Conservation (phyloP, 23 tunicate species). For the Ascidia mentula region DNA sequence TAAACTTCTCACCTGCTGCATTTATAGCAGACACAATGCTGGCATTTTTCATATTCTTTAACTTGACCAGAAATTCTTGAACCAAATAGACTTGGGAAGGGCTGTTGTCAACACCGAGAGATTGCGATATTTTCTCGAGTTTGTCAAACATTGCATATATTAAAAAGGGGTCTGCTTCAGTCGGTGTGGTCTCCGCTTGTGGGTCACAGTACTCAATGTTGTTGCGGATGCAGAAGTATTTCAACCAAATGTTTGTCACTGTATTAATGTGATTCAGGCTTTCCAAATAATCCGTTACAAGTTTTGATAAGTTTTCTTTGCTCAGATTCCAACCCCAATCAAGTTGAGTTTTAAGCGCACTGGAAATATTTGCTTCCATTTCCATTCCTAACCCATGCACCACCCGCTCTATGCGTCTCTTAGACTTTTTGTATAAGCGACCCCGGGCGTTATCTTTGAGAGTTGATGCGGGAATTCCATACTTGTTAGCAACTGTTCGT, state of each 20-base stretch:
- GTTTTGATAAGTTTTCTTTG: background rate
- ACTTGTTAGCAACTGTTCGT: background rate
- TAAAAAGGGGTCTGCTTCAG: slow-evolving; percentile 23
- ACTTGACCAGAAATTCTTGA: slow-evolving; percentile 12
- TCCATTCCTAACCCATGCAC: background rate
- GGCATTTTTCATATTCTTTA: background rate
- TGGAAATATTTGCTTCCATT: background rate
- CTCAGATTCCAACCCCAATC: slow-evolving; percentile 17
- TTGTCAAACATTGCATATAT: slow-evolving; percentile 21
- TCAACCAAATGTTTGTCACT: slow-evolving; percentile 22
- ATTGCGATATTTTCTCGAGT: slow-evolving; percentile 7
- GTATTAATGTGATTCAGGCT: background rate
- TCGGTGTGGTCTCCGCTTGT: background rate
- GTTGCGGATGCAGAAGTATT: slow-evolving; percentile 22
- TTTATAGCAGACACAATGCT: slow-evolving; percentile 32
- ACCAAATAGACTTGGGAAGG: slow-evolving; percentile 35
- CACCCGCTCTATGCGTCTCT: background rate
- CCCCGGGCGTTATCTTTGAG: background rate
- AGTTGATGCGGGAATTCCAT: slow-evolving; percentile 16
- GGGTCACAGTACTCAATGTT: background rate
- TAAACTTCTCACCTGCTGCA: slow-evolving; percentile 37
- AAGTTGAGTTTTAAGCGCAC: background rate
- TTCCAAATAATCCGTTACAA: background rate
- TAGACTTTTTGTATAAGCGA: background rate
- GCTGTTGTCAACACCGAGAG: slow-evolving; percentile 3